A percentile compares a stretch with the other conserved stretches of the same genome.
Conservation (phyloP, 2,888 invertebrate species). For the Drosophila colorata region DNA sequence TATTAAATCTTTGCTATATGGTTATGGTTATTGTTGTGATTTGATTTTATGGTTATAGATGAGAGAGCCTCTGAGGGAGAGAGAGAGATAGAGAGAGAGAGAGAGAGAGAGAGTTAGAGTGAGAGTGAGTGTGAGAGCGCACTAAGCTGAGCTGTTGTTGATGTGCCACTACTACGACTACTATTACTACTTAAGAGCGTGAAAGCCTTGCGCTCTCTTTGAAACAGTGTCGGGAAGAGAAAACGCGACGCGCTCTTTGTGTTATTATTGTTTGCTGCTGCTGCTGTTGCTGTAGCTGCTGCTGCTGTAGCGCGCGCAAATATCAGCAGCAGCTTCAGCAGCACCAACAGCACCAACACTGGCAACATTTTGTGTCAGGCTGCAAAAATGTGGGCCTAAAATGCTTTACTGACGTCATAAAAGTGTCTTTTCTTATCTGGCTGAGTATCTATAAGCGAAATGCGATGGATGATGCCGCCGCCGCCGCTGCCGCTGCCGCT, state of each 20-base stretch:
- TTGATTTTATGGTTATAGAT: slow-evolving; percentile 79
- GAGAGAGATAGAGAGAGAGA: background rate
- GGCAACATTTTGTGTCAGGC: slow-evolving; percentile 60
- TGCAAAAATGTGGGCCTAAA: slow-evolving; percentile 71
- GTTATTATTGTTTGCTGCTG: slow-evolving; percentile 58
- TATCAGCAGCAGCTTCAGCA: slow-evolving; percentile 20
- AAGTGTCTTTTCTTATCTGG: slow-evolving; percentile 79
- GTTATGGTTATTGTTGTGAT: slow-evolving; percentile 80
- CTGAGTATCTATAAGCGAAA: slow-evolving; percentile 71
- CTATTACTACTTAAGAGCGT: slow-evolving; percentile 4
- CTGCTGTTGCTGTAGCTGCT: slow-evolving; percentile 20
- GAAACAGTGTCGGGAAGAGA: slow-evolving; percentile 28
- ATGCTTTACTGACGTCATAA: slow-evolving; percentile 79
- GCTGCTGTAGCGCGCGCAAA: slow-evolving; percentile 65
- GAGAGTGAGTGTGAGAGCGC: background rate
- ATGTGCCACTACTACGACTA: slow-evolving; percentile 5
- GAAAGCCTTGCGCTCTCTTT: slow-evolving; percentile 45
- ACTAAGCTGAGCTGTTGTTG: slow-evolving; percentile 6
- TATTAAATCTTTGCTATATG: slow-evolving; percentile 79
- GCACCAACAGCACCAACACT: slow-evolving; percentile 28
- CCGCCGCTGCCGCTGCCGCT: slow-evolving; percentile 38
- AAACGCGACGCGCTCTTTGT: slow-evolving; percentile 28
- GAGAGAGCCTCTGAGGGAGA: slow-evolving; percentile 15
- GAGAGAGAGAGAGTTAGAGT: background rate
- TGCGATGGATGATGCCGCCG: slow-evolving; percentile 52